A percentile compares a stretch with the other conserved stretches of the same genome.
Evolutionary conservation across 64 coral and sea anemone species (phyloP).

Genomic region (Acropora tenuis): DNA sequence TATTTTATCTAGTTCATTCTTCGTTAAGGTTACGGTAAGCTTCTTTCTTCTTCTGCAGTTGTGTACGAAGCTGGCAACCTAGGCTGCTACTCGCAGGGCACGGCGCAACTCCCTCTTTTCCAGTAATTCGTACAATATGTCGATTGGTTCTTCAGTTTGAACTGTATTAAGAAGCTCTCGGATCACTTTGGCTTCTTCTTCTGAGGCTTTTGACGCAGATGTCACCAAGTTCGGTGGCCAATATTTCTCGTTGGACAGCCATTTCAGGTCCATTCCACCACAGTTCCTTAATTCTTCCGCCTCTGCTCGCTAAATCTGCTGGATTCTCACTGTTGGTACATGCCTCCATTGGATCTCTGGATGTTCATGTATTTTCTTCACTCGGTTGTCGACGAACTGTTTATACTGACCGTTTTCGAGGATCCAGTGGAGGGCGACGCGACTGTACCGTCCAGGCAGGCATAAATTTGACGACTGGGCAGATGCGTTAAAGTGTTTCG

Average conservation of each 20-base stretch:
- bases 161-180: too few relatives aligned
- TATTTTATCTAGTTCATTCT: background rate
- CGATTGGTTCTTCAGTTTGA: too few relatives aligned
- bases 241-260: too few relatives aligned
- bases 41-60: slow-evolving; percentile 2
- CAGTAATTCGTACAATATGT: too few relatives aligned
- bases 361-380: background rate
- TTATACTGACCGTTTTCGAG: background rate
- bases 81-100: background rate
- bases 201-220: too few relatives aligned
- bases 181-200: too few relatives aligned
- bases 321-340: background rate
- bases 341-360: background rate
- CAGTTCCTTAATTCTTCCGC: too few relatives aligned
- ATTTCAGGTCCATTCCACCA: too few relatives aligned
- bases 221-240: too few relatives aligned
- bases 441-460: background rate
- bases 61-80: background rate
- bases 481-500: background rate
- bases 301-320: too few relatives aligned
- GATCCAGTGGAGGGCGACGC: background rate
- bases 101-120: too few relatives aligned
- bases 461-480: background rate
- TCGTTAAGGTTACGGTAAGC: background rate
- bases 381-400: background rate